Evolutionary conservation across 2,113 vertebrate genomes (phyloP), one percentile per base, ranked within the genome.

Genomic region (Mungos mungo): DNA sequence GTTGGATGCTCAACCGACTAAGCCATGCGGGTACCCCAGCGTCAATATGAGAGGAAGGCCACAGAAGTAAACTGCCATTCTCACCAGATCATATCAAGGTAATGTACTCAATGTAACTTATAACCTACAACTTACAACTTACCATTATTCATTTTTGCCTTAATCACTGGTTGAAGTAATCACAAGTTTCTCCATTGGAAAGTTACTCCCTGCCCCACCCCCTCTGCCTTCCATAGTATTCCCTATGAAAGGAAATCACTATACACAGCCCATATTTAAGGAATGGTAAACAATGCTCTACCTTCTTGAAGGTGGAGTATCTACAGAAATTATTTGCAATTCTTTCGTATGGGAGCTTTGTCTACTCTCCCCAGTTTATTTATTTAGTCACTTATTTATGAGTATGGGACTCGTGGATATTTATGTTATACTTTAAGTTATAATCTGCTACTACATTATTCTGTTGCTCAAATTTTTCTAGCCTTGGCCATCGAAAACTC

Each of bases 91-190:
- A 0, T 45, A 18, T 14, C 29, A 79, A 71, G 25, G 4, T 7
- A 12, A 18, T 14, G 3, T n/a, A 16, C 52, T 27, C 63, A 47
- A 29, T 2, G 0, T 21, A 38, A 79, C 13, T n/a, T n/a, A n/a
- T 60, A 38, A 38, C 38, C 4, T 60, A 60, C 23, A 60, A 60
- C 57, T 88, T 19, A 16, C 9, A 60, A 60, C 21, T 88, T 19
- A 16, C 9, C 3, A 19, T 3, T 82, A 8, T 0, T 29, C 23
- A 77, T 27, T 50, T 14, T 33, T 68, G 52, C 38, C 23, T 68
- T 0, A 7, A 1, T 11, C 3, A 19, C 27, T 35, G 18, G 13
- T 0, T 25, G 7, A 79, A 16, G 25, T 0, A 11, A n/a, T n/a
- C n/a, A n/a, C n/a, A 60, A 9, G 47, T 3, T 77, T 93, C 5